These are phyloP conservation scores for Euleptes europaea DNA, from an alignment of 2,113 vertebrate genomes.

Conservation along the genomic window DNA sequence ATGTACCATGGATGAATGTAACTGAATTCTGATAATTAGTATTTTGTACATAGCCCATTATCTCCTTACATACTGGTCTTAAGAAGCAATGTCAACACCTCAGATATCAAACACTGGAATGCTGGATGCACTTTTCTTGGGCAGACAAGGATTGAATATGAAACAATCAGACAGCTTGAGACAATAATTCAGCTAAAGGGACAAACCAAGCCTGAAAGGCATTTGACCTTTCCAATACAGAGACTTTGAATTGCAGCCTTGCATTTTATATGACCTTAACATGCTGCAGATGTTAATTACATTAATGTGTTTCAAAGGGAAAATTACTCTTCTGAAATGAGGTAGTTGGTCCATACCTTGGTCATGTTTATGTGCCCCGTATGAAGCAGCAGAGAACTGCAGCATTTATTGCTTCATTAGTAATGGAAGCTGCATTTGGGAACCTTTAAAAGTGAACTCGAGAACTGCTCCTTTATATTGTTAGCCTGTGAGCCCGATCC, in stretches of 20 bases:
- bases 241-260: slow-evolving; percentile 60
- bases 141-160: background rate
- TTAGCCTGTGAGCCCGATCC: slow-evolving; percentile 56
- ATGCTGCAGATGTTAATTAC: slow-evolving; percentile 32
- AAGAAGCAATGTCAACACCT: background rate
- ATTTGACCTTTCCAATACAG: slow-evolving; percentile 68
- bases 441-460: slow-evolving; percentile 63
- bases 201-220: slow-evolving; percentile 42
- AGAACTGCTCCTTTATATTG: slow-evolving; percentile 37
- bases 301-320: slow-evolving; percentile 55
- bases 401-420: slow-evolving; percentile 50
- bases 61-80: background rate
- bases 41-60: background rate
- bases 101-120: background rate
- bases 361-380: slow-evolving; percentile 61
- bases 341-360: slow-evolving; percentile 64
- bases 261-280: slow-evolving; percentile 60
- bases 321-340: slow-evolving; percentile 64
- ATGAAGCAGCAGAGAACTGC: slow-evolving; percentile 37
- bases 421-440: slow-evolving; percentile 61
- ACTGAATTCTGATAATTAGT: no score
- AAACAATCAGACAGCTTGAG: background rate
- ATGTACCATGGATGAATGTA: no score
- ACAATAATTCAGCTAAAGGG: slow-evolving; percentile 22
- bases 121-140: background rate